Percentiles rank a stretch among this genome's conserved stretches.
phyloP scores from a whole-genome alignment of 2,888 invertebrate genomes.

The Peribatodes rhomboidaria region DNA sequence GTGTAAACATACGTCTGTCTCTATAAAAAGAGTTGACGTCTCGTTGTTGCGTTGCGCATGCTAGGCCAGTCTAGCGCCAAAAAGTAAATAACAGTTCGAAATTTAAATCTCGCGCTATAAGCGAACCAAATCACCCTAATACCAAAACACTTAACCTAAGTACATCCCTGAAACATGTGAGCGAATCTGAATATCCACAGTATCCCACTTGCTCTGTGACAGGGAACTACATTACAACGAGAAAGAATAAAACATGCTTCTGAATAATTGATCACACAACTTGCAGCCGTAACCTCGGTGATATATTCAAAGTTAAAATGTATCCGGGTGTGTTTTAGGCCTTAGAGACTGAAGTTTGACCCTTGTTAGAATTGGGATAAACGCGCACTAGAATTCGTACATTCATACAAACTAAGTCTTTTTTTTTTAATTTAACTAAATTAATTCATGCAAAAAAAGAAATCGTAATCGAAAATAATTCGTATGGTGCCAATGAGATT shows the following conservation, averaged over 20 bases:
- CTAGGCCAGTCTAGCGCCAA: no score
- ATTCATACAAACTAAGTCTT: no score
- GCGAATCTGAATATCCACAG: neutral
- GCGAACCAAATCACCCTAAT: no score
- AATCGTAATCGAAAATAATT: no score
- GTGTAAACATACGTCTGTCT: no score
- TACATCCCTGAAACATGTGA: neutral
- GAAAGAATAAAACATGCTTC: conserved; percentile 63
- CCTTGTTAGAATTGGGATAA: neutral
- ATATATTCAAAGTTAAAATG: conserved; percentile 27
- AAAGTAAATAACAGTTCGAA: no score
- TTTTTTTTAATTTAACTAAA: no score
- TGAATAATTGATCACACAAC: conserved; percentile 67
- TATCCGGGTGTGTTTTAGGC: conserved; percentile 11
- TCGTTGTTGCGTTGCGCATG: no score
- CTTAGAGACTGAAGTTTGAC: conserved; percentile 17
- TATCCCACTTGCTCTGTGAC: conserved; percentile 35
- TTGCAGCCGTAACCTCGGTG: conserved; percentile 45
- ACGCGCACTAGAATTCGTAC: neutral
- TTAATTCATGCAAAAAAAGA: no score
- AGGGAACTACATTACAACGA: conserved; percentile 42
- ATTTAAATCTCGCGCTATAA: no score
- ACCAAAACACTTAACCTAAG: neutral
- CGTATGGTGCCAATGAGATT: no score
- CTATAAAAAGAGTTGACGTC: no score